Conservation (phyloP, 2,113 vertebrate species). For the Rana temporaria region DNA sequence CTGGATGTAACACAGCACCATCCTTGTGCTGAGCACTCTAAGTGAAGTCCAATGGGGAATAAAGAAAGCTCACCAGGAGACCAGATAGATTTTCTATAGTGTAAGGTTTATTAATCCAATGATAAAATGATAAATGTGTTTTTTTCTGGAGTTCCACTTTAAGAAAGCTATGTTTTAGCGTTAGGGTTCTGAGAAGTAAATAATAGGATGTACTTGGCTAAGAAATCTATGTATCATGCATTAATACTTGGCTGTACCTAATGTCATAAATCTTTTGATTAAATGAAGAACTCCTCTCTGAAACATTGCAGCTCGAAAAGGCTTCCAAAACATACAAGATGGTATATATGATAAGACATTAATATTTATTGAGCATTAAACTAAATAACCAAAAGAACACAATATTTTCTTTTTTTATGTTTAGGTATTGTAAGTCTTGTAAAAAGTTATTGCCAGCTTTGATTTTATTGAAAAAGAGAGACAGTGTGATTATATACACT, state of each 20-base stretch:
- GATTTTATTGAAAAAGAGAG: too few relatives aligned
- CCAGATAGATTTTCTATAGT: too few relatives aligned
- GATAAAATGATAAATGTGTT: too few relatives aligned
- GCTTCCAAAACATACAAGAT: slow-evolving; percentile 50
- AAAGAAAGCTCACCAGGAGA: too few relatives aligned
- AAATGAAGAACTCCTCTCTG: slow-evolving; percentile 25
- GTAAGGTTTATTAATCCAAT: too few relatives aligned
- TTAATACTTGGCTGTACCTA: slow-evolving; percentile 31
- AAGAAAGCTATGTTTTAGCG: neutral
- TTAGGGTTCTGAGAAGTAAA: neutral
- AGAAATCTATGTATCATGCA: slow-evolving; percentile 15
- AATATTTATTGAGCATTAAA: slow-evolving; percentile 37
- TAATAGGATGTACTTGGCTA: slow-evolving; percentile 43
- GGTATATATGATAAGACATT: slow-evolving; percentile 24
- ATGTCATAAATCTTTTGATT: slow-evolving; percentile 43
- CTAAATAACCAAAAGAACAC: slow-evolving; percentile 1
- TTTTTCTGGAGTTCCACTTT: neutral
- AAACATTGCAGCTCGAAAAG: slow-evolving; percentile 32
- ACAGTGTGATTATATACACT: too few relatives aligned
- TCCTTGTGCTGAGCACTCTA: too few relatives aligned
- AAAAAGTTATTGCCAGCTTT: too few relatives aligned
- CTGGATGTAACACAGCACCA: too few relatives aligned
- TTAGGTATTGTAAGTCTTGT: too few relatives aligned
- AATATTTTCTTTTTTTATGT: neutral
- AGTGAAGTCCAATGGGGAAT: too few relatives aligned